Percentiles rank a stretch among this genome's conserved stretches.
Evolutionary conservation across 2,797 vertebrate species (phyloP).

Genomic region (Nyctibius grandis): DNA sequence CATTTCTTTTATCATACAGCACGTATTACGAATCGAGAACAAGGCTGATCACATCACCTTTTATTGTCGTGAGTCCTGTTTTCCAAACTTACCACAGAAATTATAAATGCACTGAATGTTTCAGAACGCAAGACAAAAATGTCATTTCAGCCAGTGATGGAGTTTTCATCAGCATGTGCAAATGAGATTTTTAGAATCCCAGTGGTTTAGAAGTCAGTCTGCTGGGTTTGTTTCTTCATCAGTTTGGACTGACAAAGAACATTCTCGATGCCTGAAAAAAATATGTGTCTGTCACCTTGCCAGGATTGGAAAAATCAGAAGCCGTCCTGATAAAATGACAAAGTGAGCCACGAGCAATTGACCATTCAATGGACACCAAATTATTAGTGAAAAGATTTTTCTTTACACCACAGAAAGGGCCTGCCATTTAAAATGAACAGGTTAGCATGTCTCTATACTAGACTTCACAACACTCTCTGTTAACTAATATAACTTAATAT

Average conservation of each 20-base stretch:
- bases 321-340: not conserved
- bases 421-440: not conserved
- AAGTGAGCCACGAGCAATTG: not conserved
- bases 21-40: not conserved
- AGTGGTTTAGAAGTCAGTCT: not conserved
- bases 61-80: not conserved
- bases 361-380: not conserved
- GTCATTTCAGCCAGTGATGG: not conserved
- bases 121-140: not conserved
- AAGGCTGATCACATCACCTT: not conserved
- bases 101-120: not conserved
- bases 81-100: not conserved
- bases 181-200: not conserved
- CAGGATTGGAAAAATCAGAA: not conserved
- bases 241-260: not conserved
- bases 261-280: not conserved
- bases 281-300: not conserved
- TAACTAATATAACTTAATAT: not conserved
- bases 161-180: not conserved
- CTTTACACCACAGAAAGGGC: not conserved
- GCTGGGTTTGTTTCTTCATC: not conserved
- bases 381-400: not conserved
- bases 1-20: not conserved
- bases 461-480: not conserved
- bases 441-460: not conserved